Evolutionary conservation across 2,888 invertebrate species (phyloP).

Genomic region (Cosmopolites sordidus): DNA sequence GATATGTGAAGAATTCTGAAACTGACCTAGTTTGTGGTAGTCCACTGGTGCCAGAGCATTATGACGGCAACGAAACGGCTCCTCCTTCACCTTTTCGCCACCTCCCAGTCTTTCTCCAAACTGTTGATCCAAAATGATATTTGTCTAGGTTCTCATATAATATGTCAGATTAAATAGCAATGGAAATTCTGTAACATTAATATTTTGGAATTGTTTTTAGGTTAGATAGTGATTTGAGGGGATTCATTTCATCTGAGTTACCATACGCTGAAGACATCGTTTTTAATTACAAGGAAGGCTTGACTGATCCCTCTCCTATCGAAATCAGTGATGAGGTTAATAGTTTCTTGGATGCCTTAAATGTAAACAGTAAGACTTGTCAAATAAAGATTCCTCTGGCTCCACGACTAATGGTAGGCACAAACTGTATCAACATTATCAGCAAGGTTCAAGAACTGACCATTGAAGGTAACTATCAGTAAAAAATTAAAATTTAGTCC

Average conservation of each 20-base stretch:
- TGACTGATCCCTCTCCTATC: slow-evolving; percentile 15
- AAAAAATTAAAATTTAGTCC: too few relatives aligned
- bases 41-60: too few relatives aligned
- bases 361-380: slow-evolving; percentile 20
- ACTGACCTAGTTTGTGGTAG: too few relatives aligned
- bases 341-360: slow-evolving; percentile 27
- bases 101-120: too few relatives aligned
- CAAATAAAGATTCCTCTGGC: slow-evolving; percentile 25
- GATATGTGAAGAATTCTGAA: too few relatives aligned
- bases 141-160: too few relatives aligned
- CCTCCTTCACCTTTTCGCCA: too few relatives aligned
- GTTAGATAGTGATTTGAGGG: slow-evolving; percentile 22
- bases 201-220: too few relatives aligned
- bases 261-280: slow-evolving; percentile 28
- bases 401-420: slow-evolving; percentile 16
- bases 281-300: slow-evolving; percentile 15
- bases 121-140: too few relatives aligned
- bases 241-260: slow-evolving; percentile 27
- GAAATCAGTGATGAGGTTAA: slow-evolving; percentile 23
- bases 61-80: too few relatives aligned
- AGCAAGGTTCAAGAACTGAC: slow-evolving; percentile 17
- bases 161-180: too few relatives aligned
- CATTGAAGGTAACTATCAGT: slow-evolving; percentile 1
- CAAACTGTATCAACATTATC: slow-evolving; percentile 10
- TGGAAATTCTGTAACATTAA: too few relatives aligned